A percentile compares a stretch with the other conserved stretches of the same genome.
These are phyloP conservation scores for Microcaecilia unicolor DNA, from an alignment of 2,797 vertebrate genomes.

Conservation along the genomic window DNA sequence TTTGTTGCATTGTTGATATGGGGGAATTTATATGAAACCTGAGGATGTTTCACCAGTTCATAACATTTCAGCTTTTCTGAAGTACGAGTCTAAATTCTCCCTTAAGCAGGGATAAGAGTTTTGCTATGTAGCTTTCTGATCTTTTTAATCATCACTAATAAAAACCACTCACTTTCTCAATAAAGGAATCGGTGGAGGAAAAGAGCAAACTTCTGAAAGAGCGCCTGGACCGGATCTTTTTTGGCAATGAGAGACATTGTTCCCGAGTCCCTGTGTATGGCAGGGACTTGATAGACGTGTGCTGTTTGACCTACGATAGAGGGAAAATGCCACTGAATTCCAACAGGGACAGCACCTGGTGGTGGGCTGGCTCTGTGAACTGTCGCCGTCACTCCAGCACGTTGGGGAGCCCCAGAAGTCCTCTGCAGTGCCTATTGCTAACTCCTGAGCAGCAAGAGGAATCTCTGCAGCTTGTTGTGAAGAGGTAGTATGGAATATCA, in stretches of 20 bases:
- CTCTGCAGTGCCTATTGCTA: conserved; percentile 52
- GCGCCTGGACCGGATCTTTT: conserved; percentile 72
- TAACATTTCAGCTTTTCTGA: too few relatives aligned
- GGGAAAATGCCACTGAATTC: conserved; percentile 13
- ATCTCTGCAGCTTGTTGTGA: conserved; percentile 47
- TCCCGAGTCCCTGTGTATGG: conserved; percentile 75
- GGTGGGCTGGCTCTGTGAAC: conserved; percentile 68
- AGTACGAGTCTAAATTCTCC: too few relatives aligned
- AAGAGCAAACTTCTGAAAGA: conserved; percentile 74
- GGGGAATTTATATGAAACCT: too few relatives aligned
- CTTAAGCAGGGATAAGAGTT: too few relatives aligned
- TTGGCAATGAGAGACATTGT: conserved; percentile 77
- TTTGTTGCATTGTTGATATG: too few relatives aligned
- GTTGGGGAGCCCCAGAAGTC: conserved; percentile 35
- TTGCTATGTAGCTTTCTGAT: too few relatives aligned
- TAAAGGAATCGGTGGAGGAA: conserved; percentile 68
- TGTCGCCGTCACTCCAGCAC: conserved; percentile 48
- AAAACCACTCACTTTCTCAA: too few relatives aligned
- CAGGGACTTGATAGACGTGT: conserved; percentile 68
- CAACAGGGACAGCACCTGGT: conserved; percentile 51
- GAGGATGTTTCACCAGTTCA: too few relatives aligned
- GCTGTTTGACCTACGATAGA: conserved; percentile 40
- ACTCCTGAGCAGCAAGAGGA: conserved; percentile 49
- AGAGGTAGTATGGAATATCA: conserved; percentile 65
- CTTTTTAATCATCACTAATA: too few relatives aligned